Conservation (phyloP, 2,113 vertebrate genomes). For the Nicator chloris region DNA sequence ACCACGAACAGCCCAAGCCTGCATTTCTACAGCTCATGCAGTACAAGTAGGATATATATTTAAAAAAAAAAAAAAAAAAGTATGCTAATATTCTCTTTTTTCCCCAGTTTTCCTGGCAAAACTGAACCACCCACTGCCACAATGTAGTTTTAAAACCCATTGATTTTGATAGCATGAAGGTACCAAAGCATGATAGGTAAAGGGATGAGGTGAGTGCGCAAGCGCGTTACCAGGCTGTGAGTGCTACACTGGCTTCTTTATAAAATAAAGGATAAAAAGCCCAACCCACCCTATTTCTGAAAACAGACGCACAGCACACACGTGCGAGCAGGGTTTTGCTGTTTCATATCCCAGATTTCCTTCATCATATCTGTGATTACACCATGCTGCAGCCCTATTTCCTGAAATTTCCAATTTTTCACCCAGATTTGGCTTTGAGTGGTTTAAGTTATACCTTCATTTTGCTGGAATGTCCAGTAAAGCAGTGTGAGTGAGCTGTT, state of each 20-base stretch:
- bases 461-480: background rate
- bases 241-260: background rate
- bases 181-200: too few species aligned
- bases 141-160: background rate
- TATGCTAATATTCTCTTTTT: background rate
- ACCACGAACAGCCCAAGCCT: background rate
- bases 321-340: background rate
- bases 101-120: background rate
- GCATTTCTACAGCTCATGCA: background rate
- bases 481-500: background rate
- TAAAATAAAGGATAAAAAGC: background rate
- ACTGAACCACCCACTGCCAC: background rate
- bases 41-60: background rate
- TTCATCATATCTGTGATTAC: rapidly evolving
- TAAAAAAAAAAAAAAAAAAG: background rate
- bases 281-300: background rate
- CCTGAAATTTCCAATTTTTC: background rate
- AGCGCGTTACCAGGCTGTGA: background rate
- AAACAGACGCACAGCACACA: background rate
- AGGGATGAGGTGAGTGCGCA: background rate
- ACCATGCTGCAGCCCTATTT: background rate
- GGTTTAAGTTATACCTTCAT: background rate
- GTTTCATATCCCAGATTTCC: background rate
- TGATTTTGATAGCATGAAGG: background rate
- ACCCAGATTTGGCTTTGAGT: background rate